These are phyloP conservation scores for Takifugu rubripes DNA, from an alignment of 2,797 vertebrate genomes.

Conservation along the genomic window DNA sequence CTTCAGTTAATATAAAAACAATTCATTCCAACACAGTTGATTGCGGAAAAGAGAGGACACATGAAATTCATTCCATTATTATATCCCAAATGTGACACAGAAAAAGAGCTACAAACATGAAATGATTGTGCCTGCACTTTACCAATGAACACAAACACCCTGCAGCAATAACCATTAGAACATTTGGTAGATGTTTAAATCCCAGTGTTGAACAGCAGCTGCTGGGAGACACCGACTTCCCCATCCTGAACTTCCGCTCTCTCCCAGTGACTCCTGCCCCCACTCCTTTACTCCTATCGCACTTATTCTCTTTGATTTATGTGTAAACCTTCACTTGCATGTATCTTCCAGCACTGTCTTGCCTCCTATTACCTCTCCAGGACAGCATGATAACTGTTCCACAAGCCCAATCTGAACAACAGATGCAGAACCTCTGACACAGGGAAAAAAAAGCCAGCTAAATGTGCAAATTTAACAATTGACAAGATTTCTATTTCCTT, in stretches of 20 bases:
- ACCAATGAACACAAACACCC: conserved; percentile 8
- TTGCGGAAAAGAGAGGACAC: conserved; percentile 9
- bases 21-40: neutral
- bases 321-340: conserved; percentile 32
- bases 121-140: neutral
- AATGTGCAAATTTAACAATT: conserved; percentile 31
- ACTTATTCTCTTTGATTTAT: conserved; percentile 21
- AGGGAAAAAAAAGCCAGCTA: neutral
- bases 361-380: conserved; percentile 28
- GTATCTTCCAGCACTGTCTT: conserved; percentile 42
- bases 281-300: conserved; percentile 35
- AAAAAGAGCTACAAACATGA: neutral
- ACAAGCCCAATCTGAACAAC: conserved; percentile 27
- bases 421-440: conserved; percentile 3
- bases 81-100: conserved; percentile 15
- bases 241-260: conserved; percentile 67
- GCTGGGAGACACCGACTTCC: conserved; percentile 59
- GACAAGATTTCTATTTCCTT: neutral
- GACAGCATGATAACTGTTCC: conserved; percentile 27
- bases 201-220: conserved; percentile 40
- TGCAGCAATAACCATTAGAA: conserved; percentile 11
- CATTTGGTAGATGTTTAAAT: conserved; percentile 34
- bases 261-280: conserved; percentile 38
- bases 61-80: conserved; percentile 15
- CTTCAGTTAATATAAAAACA: neutral